Percentiles rank a stretch among this genome's conserved stretches.
Evolutionary conservation across 2,113 vertebrate genomes (phyloP).

Genomic region (Carollia perspicillata): DNA sequence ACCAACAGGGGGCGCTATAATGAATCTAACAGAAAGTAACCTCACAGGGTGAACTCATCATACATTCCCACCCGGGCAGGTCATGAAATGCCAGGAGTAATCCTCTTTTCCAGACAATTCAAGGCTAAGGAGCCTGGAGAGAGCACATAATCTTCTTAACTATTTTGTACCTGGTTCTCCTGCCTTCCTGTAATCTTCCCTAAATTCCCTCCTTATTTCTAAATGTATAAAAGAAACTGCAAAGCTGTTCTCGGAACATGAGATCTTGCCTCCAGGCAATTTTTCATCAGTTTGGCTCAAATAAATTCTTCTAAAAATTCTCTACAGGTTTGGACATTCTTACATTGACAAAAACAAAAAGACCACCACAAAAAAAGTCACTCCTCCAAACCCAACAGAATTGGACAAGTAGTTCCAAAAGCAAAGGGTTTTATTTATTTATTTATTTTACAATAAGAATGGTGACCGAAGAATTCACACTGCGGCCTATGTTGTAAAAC

Average conservation of each 20-base stretch:
- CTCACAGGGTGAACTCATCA: neutral
- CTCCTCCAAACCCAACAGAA: neutral
- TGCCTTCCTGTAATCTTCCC: neutral
- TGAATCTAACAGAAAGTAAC: neutral
- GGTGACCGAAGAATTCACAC: neutral
- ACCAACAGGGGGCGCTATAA: neutral
- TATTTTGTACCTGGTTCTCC: neutral
- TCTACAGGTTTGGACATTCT: neutral
- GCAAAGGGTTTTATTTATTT: neutral
- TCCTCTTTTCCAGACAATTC: neutral
- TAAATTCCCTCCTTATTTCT: neutral
- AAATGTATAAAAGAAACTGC: neutral
- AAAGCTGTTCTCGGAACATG: neutral
- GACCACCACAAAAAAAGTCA: neutral
- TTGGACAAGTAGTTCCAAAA: neutral
- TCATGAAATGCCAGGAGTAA: neutral
- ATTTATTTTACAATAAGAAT: neutral
- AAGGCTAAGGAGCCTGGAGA: neutral
- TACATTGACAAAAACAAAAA: neutral
- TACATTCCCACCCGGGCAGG: neutral
- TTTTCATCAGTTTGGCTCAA: neutral
- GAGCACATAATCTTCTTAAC: neutral
- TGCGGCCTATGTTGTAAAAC: neutral
- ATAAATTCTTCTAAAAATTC: neutral
- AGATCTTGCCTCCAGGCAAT: neutral